phyloP scores from a whole-genome alignment of 2,113 vertebrate species.

The Nibea coibor region DNA sequence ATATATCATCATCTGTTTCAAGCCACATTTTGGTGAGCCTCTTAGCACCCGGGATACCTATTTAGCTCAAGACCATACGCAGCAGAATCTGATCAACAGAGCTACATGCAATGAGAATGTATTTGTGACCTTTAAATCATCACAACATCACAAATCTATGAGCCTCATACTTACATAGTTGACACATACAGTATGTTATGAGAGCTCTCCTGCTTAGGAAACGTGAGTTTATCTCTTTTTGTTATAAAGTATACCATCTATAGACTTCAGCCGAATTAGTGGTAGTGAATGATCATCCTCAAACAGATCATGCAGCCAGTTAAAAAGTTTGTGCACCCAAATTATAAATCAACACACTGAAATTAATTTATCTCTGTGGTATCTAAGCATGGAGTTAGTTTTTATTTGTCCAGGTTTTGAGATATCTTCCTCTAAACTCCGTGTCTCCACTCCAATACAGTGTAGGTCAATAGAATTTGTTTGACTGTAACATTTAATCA shows the following conservation, averaged over 20 bases:
- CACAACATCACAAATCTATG: too few species aligned
- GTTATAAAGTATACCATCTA: neutral
- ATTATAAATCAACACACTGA: neutral
- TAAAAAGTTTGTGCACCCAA: neutral
- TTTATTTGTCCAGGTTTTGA: neutral
- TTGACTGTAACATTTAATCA: neutral
- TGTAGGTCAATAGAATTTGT: neutral
- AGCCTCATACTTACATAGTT: too few species aligned
- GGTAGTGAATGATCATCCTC: neutral
- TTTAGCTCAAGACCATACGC: neutral
- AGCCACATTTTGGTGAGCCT: neutral
- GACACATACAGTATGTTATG: neutral
- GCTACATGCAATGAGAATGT: neutral
- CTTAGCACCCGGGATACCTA: neutral
- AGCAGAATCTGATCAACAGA: neutral
- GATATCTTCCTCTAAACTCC: neutral
- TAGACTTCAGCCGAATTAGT: neutral
- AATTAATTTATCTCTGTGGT: neutral
- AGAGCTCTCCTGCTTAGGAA: too few species aligned
- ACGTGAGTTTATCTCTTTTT: neutral
- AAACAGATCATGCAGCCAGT: neutral
- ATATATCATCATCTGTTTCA: neutral
- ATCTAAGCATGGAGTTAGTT: neutral
- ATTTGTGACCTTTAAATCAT: neutral
- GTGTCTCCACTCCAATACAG: neutral